phyloP scores from a whole-genome alignment of 2,888 invertebrate genomes.

The Drosophila niveifrons region DNA sequence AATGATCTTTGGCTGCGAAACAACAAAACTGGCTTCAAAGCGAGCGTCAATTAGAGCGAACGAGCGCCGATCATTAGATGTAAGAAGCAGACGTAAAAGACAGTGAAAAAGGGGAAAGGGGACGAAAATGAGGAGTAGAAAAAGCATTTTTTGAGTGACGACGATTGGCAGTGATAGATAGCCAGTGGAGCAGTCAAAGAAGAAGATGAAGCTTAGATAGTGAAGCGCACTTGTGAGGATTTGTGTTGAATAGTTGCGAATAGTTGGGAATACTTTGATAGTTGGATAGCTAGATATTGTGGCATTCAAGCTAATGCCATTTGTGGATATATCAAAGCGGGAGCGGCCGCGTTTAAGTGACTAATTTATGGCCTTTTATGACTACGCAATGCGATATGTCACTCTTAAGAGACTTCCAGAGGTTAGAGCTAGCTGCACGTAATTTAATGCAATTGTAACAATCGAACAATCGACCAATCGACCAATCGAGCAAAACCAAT shows the following conservation, averaged over 20 bases:
- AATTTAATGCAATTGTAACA: slow-evolving; percentile 62
- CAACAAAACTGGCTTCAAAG: slow-evolving; percentile 9
- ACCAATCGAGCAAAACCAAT: slow-evolving; percentile 7
- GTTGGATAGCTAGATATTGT: slow-evolving; percentile 36
- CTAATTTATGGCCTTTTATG: slow-evolving; percentile 82
- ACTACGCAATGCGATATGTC: slow-evolving; percentile 54
- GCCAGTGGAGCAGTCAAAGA: slow-evolving; percentile 29
- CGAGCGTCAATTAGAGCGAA: slow-evolving; percentile 72
- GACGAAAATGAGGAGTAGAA: background rate
- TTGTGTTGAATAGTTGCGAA: slow-evolving; percentile 26
- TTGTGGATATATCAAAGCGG: slow-evolving; percentile 74
- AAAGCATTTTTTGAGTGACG: slow-evolving; percentile 48
- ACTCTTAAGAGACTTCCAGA: slow-evolving; percentile 14
- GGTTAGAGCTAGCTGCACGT: slow-evolving; percentile 38
- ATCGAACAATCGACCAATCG: slow-evolving; percentile 30
- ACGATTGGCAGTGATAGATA: slow-evolving; percentile 78
- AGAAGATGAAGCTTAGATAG: slow-evolving; percentile 19
- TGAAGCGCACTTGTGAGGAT: slow-evolving; percentile 1
- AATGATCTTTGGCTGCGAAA: slow-evolving; percentile 31
- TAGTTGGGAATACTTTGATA: slow-evolving; percentile 27
- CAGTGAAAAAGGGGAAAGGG: background rate
- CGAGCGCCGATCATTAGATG: slow-evolving; percentile 67
- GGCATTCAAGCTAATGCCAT: slow-evolving; percentile 68
- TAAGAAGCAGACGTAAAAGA: slow-evolving; percentile 17
- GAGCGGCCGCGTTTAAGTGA: slow-evolving; percentile 76